Evolutionary conservation across 2,888 invertebrate species (phyloP), one percentile per base, ranked within the genome.

Genomic region (Hermaeophaga mercurialis): DNA sequence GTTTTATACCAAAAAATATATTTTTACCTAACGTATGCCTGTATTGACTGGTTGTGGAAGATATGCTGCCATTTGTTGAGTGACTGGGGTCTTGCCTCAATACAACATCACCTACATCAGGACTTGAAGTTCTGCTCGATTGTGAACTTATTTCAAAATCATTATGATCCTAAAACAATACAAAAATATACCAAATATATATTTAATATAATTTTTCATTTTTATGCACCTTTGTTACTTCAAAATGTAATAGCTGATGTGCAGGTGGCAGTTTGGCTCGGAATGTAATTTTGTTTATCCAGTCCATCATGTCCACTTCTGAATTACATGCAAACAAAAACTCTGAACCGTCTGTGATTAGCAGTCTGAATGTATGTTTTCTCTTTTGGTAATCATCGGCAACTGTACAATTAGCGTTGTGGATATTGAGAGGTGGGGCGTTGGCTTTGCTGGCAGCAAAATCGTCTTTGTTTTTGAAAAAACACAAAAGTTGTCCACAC

Each of bases 351-450:
- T 98, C 98, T 0, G 88, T 88, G 65, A 94, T 84, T 46, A 85
- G 83, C 55, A 98, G 80, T 38, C 96, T 86, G 82, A 96, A 95
- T 24, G 96, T 96, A 74, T 96, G 84, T 73, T 96, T 94, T 73
- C 94, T 89, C 78, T 98, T 98, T 9, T 92, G 94, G 80, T 98
- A 98, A 80, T 98, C 96, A 19, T 89, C 87, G 1, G 96, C 96
- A 6, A 89, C 85, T 53, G 87, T 87, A 75, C 95, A 96, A 34
- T 83, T 83, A 0, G 96, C 94, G 55, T 87, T 85, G 33, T 87
- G 80, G 28, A 88, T 87, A 64, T 88, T 90, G 18, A 96, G 91
- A 0, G 95, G 90, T 0, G 95, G 90, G 1, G 91, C 89, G 0
- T 91, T 90, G 0, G 96, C 95, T 80, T 92, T 91, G 70, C 93